Base-by-base conservation (phyloP, 2,888 invertebrate genomes). In the Lymantria monacha region DNA sequence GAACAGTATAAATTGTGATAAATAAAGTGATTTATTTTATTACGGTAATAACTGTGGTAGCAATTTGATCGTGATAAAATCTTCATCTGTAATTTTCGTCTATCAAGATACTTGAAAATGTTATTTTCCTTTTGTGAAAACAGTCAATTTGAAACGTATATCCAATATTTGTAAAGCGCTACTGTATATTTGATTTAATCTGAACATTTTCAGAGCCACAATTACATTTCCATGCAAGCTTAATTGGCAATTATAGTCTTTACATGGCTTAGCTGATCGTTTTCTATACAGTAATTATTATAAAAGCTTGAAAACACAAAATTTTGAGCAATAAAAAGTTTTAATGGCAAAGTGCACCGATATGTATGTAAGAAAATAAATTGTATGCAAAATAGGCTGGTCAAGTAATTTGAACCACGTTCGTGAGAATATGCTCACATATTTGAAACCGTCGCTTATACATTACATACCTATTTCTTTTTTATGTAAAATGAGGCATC, bases 381-480 rank as follows among this genome's bases (percentile, higher is more conserved):
- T 68, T 60, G 49, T 69, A 74, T 74, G 70, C 71, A 71, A 79
- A 79, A 63, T 55, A 66, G 59, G 48, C 60, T 54, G 48, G 58
- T 60, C 64, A 60, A 68, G 69, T 72, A 76, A 77, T 71, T 72
- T 70, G 62, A 72, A 62, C 55, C 48, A 62, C 61, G 68, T 74
- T 77, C 76, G 73, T 79, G 79, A 70, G 65, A 79, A 73, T 76
- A 79, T 79, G 74, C 59, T 61, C 62, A 64, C 65, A 72, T 70
- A 72, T 69, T 70, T 58, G 63, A 63, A 64, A 53, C 58, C 57
- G 55, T 48, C 43, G 63, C 57, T 63, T 55, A 55, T 68, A 65
- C 55, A 53, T 64, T 64, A 68, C 69, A 66, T 70, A 66, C 64
- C 70, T 72, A 22, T 22, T 22, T 22, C 63, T 70, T 76, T 74